Conservation (phyloP, 2,888 invertebrate species). For the Stenolophus ochropezus region DNA sequence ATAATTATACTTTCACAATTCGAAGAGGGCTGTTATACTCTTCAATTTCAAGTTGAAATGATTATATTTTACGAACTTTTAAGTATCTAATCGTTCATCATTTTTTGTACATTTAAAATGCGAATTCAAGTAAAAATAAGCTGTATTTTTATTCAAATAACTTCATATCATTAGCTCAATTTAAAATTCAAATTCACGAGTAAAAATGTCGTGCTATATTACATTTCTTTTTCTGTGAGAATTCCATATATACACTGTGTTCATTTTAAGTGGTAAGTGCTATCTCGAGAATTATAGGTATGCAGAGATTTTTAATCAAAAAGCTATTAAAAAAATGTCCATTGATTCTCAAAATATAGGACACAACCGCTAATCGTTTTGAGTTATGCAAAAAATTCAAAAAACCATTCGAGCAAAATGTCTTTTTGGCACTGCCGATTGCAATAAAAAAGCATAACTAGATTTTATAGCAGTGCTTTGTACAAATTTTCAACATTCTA, state of each 20-base stretch:
- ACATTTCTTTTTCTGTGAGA: not conserved
- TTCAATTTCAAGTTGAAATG: too few species aligned
- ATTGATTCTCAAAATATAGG: not conserved
- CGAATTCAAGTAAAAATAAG: not conserved
- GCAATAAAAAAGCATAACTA: too few species aligned
- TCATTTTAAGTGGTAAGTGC: not conserved
- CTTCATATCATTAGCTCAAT: conserved; percentile 31
- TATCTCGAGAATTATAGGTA: not conserved
- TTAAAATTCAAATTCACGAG: conserved; percentile 25
- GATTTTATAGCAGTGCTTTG: too few species aligned
- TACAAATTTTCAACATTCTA: too few species aligned
- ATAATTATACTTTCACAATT: not conserved
- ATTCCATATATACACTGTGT: not conserved
- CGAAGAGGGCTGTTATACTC: not conserved
- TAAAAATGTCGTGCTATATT: conserved; percentile 2
- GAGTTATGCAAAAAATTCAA: too few species aligned
- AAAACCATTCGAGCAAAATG: too few species aligned
- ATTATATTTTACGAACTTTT: too few species aligned
- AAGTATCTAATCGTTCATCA: too few species aligned
- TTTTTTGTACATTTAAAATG: not conserved
- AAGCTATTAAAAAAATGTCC: too few species aligned
- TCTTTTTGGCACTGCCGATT: too few species aligned
- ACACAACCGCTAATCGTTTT: too few species aligned
- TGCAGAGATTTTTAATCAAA: not conserved
- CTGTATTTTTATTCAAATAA: conserved; percentile 3